Base-by-base conservation (phyloP, 1,140 invertebrate species). In the Drosophila leontia region DNA sequence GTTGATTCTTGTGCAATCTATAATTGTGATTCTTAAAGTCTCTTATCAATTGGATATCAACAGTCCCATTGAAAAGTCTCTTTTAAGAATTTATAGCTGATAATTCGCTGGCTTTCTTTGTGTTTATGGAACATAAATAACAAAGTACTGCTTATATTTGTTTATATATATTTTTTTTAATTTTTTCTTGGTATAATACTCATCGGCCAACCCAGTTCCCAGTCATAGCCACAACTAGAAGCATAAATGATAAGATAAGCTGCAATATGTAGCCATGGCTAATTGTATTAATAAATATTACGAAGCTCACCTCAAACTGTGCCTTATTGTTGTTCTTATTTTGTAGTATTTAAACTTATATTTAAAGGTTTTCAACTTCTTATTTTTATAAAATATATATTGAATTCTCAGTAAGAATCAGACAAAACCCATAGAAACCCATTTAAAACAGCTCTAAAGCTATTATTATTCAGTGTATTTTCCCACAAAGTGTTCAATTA, bases 201-300 rank as follows among this genome's bases (percentile, higher is more conserved):
- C 53, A 60, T 42, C 4, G 26, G 17, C 35, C 29, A 63, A 19
- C 29, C 37, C 62, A 42, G 26, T 41, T 44, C 56, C 56, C 44
- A 48, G 53, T 76, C 65, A 62, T 15, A 57, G 44, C 32, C 41
- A 37, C 12, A 15, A 50, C 45, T 41, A 68, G 15, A 63, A 76
- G 35, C 58, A 60, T 29, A 61, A 48, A 19, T 34, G 80, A 86
- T 87, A 87, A 87, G 83, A 86, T 87, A 87, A 86, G 75, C 63
- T 53, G 23, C 23, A 23, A 34, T 9, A 55, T 53, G 63, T 58
- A 45, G 37, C 15, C 7, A 57, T 57, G 48, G 55, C 26, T 51
- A 68, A 64, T 42, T 12, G 60, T 44, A 44, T 51, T 50, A 53
- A 37, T 29, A 69, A 53, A 67, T 34, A 51, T 44, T 67, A 29